phyloP scores from a whole-genome alignment of 1,140 invertebrate species.

The Heterodera carotae region DNA sequence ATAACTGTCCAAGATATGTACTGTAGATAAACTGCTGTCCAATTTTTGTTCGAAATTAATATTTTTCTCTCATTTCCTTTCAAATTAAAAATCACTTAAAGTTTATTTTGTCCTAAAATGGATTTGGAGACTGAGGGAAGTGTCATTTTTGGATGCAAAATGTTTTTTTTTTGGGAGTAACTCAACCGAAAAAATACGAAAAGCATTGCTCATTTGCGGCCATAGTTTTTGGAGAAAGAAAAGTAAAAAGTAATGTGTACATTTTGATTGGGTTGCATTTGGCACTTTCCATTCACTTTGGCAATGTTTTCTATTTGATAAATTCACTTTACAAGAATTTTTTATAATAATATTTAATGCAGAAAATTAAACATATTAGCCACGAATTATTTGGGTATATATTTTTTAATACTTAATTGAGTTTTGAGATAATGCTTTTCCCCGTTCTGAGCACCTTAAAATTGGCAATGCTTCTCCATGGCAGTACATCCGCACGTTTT shows the following conservation, averaged over 20 bases:
- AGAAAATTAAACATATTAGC: too few species aligned
- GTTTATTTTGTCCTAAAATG: too few species aligned
- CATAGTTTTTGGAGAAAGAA: not conserved
- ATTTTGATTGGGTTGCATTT: not conserved
- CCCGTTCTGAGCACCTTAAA: slow-evolving; percentile 30
- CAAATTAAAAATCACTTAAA: too few species aligned
- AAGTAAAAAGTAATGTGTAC: not conserved
- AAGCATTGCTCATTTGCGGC: not conserved
- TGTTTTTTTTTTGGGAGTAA: not conserved
- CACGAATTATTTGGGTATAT: too few species aligned
- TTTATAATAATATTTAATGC: not conserved
- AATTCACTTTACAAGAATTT: not conserved
- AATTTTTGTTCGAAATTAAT: too few species aligned
- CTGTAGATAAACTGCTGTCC: too few species aligned
- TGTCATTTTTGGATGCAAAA: too few species aligned
- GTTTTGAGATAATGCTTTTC: slow-evolving; percentile 17
- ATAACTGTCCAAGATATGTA: too few species aligned
- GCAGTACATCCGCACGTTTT: not conserved
- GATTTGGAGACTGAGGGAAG: too few species aligned
- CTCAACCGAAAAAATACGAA: not conserved
- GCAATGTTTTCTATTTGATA: not conserved
- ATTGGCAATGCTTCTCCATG: slow-evolving; percentile 25
- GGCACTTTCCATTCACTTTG: not conserved
- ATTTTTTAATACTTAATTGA: not conserved
- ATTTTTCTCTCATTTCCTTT: too few species aligned